These are phyloP conservation scores for Gila orcuttii DNA, from an alignment of 2,113 vertebrate genomes.

Conservation along the genomic window DNA sequence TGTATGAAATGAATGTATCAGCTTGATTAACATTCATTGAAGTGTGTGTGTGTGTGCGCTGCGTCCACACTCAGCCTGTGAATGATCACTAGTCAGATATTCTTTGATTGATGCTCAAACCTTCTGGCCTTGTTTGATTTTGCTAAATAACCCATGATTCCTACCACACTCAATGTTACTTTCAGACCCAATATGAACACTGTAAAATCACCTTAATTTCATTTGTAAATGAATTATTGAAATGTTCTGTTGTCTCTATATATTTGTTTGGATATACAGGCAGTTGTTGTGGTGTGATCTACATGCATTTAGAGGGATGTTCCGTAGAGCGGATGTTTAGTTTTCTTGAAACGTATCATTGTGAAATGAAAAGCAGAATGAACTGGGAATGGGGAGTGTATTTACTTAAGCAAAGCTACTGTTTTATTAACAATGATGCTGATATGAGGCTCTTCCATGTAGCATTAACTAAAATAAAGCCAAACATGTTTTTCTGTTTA, in stretches of 20 bases:
- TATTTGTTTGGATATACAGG: background rate
- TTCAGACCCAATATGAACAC: constrained; percentile 15
- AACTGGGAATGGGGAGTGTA: background rate
- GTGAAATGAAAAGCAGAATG: constrained; percentile 2
- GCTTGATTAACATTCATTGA: constrained; percentile 49
- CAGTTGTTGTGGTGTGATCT: background rate
- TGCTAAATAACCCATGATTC: background rate
- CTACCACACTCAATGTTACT: background rate
- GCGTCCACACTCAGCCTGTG: background rate
- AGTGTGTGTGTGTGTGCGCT: background rate
- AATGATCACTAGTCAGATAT: background rate
- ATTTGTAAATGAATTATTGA: constrained; percentile 2
- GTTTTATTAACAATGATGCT: background rate
- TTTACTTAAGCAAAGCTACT: constrained; percentile 17
- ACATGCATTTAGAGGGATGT: background rate
- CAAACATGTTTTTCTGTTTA: constrained; percentile 48
- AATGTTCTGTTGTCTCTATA: background rate
- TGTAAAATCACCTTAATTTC: background rate
- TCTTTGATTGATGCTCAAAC: background rate
- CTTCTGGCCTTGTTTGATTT: background rate
- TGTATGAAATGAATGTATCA: constrained; percentile 57
- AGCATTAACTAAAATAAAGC: background rate
- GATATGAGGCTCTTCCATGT: background rate
- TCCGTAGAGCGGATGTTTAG: background rate
- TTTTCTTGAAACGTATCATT: constrained; percentile 8